A percentile compares a stretch with the other conserved stretches of the same genome.
phyloP scores from a whole-genome alignment of 2,888 invertebrate genomes.

The Aphrophora alni region DNA sequence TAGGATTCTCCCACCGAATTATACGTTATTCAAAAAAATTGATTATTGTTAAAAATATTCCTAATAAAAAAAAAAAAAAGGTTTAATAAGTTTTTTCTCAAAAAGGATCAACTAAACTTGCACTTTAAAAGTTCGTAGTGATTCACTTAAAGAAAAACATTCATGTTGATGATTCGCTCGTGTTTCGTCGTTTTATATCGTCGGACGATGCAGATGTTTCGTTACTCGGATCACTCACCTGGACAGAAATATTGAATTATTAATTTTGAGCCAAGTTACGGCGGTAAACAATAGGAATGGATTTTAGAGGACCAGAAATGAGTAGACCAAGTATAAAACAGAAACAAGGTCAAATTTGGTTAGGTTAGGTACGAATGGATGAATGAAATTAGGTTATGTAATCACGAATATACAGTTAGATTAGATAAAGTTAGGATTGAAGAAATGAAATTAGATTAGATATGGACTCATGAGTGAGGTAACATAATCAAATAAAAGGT shows the following conservation, averaged over 20 bases:
- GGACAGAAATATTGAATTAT: not conserved
- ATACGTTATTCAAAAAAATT: not conserved
- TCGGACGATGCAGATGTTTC: conserved; percentile 3
- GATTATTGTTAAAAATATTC: not conserved
- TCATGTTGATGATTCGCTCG: not conserved
- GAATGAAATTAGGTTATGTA: too few relatives aligned
- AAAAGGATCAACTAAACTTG: not conserved
- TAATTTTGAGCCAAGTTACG: too few relatives aligned
- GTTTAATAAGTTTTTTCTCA: not conserved
- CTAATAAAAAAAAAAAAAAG: not conserved
- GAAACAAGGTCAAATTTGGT: too few relatives aligned
- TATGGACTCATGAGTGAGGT: too few relatives aligned
- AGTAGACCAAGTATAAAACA: too few relatives aligned
- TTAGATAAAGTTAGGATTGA: too few relatives aligned
- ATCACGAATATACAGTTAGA: too few relatives aligned
- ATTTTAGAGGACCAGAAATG: too few relatives aligned
- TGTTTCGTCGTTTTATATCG: not conserved
- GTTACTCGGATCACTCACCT: not conserved
- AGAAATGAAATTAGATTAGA: too few relatives aligned
- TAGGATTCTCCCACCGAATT: conserved; percentile 5
- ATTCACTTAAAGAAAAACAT: not conserved
- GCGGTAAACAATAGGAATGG: too few relatives aligned
- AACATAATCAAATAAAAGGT: too few relatives aligned
- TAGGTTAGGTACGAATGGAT: too few relatives aligned
- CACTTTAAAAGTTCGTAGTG: not conserved